Conservation (phyloP, 1,140 invertebrate genomes). For the Drosophila ambigua region DNA sequence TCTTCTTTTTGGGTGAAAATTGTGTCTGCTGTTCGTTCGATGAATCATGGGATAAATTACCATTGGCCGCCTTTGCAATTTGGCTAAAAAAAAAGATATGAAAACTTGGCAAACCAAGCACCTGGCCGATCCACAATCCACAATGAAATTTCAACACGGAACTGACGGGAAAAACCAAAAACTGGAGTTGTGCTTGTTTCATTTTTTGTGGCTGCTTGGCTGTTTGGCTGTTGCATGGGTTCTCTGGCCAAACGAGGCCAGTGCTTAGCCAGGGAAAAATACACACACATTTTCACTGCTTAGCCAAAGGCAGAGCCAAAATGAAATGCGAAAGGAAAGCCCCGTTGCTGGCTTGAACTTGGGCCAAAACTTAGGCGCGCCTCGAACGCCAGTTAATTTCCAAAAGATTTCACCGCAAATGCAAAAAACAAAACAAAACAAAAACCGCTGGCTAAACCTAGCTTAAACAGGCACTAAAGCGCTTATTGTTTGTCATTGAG, state of each 20-base stretch:
- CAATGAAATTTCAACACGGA: slow-evolving; percentile 59
- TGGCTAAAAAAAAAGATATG: slow-evolving; percentile 20
- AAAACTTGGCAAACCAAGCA: slow-evolving; percentile 30
- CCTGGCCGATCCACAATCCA: slow-evolving; percentile 38
- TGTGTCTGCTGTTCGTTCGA: slow-evolving; percentile 2
- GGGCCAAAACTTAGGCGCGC: slow-evolving; percentile 49
- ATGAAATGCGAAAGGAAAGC: slow-evolving; percentile 37
- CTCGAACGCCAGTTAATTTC: slow-evolving; percentile 4
- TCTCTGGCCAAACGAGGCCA: slow-evolving; percentile 36
- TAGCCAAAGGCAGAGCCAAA: not conserved
- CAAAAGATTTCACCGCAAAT: slow-evolving; percentile 52
- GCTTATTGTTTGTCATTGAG: slow-evolving; percentile 52
- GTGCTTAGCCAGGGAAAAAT: not conserved
- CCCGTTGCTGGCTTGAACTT: slow-evolving; percentile 41
- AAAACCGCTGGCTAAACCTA: slow-evolving; percentile 39
- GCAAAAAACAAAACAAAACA: slow-evolving; percentile 21
- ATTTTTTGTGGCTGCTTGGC: slow-evolving; percentile 9
- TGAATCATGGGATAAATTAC: slow-evolving; percentile 29
- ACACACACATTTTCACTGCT: slow-evolving; percentile 34
- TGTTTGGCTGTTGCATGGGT: slow-evolving; percentile 31
- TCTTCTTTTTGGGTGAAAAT: slow-evolving; percentile 49
- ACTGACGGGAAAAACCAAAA: slow-evolving; percentile 23
- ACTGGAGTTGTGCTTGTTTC: slow-evolving; percentile 11
- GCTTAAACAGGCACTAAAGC: slow-evolving; percentile 4
- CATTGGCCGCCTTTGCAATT: slow-evolving; percentile 40